phyloP scores from a whole-genome alignment of 53 echinoderm and acorn worm species.

The Hippasteria phrygiana region DNA sequence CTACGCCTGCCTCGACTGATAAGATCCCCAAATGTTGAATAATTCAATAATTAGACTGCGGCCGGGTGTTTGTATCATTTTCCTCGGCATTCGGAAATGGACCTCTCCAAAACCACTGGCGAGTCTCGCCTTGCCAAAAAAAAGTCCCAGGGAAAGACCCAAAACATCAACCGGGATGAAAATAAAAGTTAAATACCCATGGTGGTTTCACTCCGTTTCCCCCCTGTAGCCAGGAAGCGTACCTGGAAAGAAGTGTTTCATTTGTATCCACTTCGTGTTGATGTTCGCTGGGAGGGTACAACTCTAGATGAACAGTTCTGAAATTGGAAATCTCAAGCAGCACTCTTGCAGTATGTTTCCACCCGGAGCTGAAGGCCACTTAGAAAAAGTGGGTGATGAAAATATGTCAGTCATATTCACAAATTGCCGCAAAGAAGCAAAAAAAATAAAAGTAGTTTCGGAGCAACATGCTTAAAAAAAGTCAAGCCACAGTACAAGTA shows the following conservation, averaged over 20 bases:
- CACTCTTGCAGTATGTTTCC: constrained; percentile 42
- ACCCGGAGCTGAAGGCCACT: constrained; percentile 8
- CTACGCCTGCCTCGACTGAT: constrained; percentile 35
- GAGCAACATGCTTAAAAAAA: background rate
- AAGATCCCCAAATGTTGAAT: constrained; percentile 3
- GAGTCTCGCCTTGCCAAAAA: background rate
- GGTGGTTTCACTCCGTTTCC: constrained; percentile 12
- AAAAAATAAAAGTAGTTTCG: background rate
- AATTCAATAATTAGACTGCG: constrained; percentile 44
- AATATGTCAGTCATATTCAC: constrained; percentile 54
- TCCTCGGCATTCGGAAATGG: constrained; percentile 6
- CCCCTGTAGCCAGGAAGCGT: constrained; percentile 29
- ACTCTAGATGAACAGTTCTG: constrained; percentile 50
- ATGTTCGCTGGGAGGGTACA: constrained; percentile 48
- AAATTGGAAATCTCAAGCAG: constrained; percentile 19
- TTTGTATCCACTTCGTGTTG: constrained; percentile 57
- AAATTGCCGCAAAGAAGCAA: background rate
- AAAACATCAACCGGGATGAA: background rate
- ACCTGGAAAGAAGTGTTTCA: constrained; percentile 19
- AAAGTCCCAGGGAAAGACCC: constrained; percentile 4
- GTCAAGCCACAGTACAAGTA: too few relatives aligned
- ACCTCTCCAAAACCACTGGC: constrained; percentile 45
- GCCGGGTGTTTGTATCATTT: constrained; percentile 42
- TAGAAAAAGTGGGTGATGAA: constrained; percentile 26
- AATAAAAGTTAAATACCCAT: background rate